These are phyloP conservation scores for Zapus hudsonius DNA, from an alignment of 2,113 vertebrate species.

Conservation along the genomic window DNA sequence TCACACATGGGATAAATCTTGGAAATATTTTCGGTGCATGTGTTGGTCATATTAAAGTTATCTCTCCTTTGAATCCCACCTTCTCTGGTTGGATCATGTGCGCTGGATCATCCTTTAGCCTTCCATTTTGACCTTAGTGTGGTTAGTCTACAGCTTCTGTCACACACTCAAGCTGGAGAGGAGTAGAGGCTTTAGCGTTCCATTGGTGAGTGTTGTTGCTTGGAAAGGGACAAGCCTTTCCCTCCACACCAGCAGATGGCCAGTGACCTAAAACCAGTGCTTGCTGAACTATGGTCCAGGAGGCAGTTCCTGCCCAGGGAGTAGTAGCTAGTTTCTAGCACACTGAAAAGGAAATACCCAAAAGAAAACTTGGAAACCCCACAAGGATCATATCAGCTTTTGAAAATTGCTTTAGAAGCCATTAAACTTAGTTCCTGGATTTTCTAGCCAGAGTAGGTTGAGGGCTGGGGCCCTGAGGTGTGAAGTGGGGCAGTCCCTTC, in stretches of 20 bases:
- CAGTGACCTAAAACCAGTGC: not conserved
- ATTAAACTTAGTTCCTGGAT: not conserved
- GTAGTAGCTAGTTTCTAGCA: not conserved
- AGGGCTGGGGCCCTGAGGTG: not conserved
- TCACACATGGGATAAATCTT: not conserved
- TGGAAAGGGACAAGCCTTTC: not conserved
- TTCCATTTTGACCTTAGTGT: not conserved
- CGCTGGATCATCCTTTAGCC: not conserved
- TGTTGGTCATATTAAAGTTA: not conserved
- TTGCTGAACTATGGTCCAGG: not conserved
- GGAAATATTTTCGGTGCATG: slow-evolving; percentile 21
- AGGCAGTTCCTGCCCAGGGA: not conserved
- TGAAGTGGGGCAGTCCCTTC: not conserved
- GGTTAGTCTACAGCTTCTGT: not conserved
- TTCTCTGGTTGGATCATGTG: not conserved
- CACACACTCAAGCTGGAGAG: not conserved
- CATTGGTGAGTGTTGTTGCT: not conserved
- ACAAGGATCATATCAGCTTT: not conserved
- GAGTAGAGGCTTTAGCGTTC: not conserved
- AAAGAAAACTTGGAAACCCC: not conserved
- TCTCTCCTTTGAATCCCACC: not conserved
- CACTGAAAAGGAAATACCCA: not conserved
- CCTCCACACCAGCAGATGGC: not conserved
- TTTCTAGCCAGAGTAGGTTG: not conserved
- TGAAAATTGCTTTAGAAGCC: not conserved